Conservation (phyloP, 2,888 invertebrate species). For the Unio pictorum region DNA sequence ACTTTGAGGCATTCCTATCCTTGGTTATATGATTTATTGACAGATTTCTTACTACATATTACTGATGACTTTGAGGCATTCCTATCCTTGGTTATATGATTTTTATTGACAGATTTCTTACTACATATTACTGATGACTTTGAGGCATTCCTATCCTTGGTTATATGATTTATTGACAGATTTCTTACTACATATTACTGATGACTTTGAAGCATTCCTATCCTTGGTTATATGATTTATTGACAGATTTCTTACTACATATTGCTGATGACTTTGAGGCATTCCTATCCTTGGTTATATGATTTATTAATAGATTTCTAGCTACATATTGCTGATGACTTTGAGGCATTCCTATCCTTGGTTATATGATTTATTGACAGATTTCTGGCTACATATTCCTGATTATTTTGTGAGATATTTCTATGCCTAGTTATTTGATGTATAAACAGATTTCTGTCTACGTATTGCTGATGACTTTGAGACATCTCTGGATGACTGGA, state of each 20-base stretch:
- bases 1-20: neutral
- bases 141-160: conserved; percentile 83
- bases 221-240: conserved; percentile 1
- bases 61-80: too few relatives aligned
- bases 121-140: conserved; percentile 95
- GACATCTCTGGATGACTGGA: conserved; percentile 97
- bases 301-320: conserved; percentile 72
- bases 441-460: conserved; percentile 77
- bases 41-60: neutral
- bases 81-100: too few relatives aligned
- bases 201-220: neutral
- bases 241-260: neutral
- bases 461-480: conserved; percentile 98
- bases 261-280: too few relatives aligned
- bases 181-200: too few relatives aligned
- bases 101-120: conserved; percentile 72
- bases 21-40: neutral
- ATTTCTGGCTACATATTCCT: too few relatives aligned
- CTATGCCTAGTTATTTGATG: neutral
- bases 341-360: conserved; percentile 85
- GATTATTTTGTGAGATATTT: neutral
- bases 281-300: too few relatives aligned
- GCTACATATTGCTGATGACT: conserved; percentile 93
- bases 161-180: too few relatives aligned
- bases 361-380: too few relatives aligned